A percentile compares a stretch with the other conserved stretches of the same genome.
These are phyloP conservation scores for Macroteleia sp. DNA, from an alignment of 2,888 invertebrate genomes.

Conservation along the genomic window DNA sequence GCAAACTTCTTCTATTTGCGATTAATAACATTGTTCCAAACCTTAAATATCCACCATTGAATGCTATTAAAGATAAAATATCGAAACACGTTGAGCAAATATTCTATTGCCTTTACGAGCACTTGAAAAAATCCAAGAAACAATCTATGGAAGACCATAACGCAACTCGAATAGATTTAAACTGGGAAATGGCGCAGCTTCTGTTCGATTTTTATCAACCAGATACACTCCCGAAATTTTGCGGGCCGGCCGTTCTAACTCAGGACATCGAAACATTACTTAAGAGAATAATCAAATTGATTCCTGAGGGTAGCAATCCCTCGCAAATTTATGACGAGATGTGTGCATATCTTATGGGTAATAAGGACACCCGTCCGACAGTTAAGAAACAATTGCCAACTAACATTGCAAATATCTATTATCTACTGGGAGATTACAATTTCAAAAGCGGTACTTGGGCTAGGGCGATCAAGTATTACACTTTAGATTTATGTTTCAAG, in stretches of 20 bases:
- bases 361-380: conserved; percentile 85
- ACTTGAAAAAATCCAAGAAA: conserved; percentile 85
- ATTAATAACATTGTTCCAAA: conserved; percentile 90
- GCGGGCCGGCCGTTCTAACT: conserved; percentile 91
- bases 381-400: conserved; percentile 86
- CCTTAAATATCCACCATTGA: conserved; percentile 84
- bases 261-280: conserved; percentile 91
- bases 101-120: conserved; percentile 93
- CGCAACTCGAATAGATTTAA: conserved; percentile 88
- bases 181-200: conserved; percentile 90
- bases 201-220: conserved; percentile 93
- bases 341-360: conserved; percentile 88
- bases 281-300: conserved; percentile 88
- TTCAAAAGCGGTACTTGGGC: conserved; percentile 88
- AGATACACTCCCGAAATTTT: conserved; percentile 91
- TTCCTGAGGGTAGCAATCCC: conserved; percentile 89
- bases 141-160: conserved; percentile 90
- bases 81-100: conserved; percentile 93
- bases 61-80: conserved; percentile 88
- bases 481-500: conserved; percentile 92
- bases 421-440: conserved; percentile 95
- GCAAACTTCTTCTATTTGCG: conserved; percentile 91
- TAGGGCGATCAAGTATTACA: conserved; percentile 92
- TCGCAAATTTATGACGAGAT: conserved; percentile 87
- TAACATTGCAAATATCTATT: conserved; percentile 91